Evolutionary conservation across 1,140 invertebrate genomes (phyloP), one percentile per base, ranked within the genome.

Genomic region (Steinernema feltiae): DNA sequence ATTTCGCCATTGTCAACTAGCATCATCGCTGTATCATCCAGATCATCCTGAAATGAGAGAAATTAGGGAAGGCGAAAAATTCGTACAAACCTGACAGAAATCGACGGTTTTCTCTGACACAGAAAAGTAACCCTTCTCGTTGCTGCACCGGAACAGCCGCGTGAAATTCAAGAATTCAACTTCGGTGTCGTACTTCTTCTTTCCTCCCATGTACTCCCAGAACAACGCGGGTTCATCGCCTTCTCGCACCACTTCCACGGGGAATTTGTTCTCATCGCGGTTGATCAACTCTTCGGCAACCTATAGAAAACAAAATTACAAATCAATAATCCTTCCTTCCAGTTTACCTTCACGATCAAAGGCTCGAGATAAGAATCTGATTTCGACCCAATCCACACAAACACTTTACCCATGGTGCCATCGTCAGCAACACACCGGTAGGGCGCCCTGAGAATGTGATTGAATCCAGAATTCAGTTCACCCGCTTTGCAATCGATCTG

Each of bases 21-120:
- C 97, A 99, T 99, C 15, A 99, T 98, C 88, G 99, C 97, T 87
- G 99, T 96, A 89, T 99, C 96, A 31, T 96, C 95, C 80, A 99
- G 89, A 89, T 99, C 97, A 88, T 99, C 97, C 92, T 94, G 73
- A 72, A 24, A 74, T 74, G 17, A 2, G 71, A 3, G 29, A 74
- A n/a, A 79, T 30, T 2, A 80, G 30, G 15, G 31, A 18, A 2
- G 30, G 7, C 31, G 29, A 1, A 71, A 21, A 30, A 31, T 2
- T 0, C 21, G 15, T 18, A 78, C 75, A 83, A 88, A 94, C 93
- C 90, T 99, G 97, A 88, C 97, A 99, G 88, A 99, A 99, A 88
- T 99, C 97, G 0, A 95, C 94, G 89, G 97, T 99, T 87, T 99
- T 99, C 88, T 99, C 97, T 29, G 95, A 97, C 3, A 99, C 95